Percentiles rank a stretch among this genome's conserved stretches.
Conservation (phyloP, 2,888 invertebrate genomes). For the Caenorhabditis imperialis region DNA sequence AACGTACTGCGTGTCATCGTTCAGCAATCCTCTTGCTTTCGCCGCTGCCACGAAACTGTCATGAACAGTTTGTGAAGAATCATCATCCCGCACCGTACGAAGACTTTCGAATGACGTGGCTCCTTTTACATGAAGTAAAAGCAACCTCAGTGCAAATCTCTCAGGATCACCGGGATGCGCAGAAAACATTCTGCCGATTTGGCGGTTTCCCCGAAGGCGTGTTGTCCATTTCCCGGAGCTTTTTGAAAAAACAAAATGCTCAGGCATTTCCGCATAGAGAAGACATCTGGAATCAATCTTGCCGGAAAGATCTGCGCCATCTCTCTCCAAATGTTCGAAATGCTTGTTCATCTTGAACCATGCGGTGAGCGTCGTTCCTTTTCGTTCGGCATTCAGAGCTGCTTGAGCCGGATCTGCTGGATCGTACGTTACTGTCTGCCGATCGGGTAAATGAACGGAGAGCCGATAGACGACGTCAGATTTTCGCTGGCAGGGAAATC, state of each 20-base stretch:
- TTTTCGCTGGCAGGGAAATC: conserved; percentile 39
- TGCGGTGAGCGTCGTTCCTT: background rate
- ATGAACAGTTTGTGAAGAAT: no score
- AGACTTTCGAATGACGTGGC: no score
- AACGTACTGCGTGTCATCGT: no score
- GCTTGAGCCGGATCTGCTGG: conserved; percentile 1
- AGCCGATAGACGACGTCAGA: conserved; percentile 6
- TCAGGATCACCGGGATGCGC: no score
- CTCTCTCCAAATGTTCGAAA: conserved; percentile 1
- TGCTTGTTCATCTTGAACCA: background rate
- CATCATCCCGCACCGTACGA: no score
- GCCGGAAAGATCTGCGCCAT: background rate
- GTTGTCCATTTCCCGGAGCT: background rate
- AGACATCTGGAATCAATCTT: background rate
- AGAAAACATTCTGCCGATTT: background rate
- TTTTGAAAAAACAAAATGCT: background rate
- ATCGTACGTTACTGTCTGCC: background rate
- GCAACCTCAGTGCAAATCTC: no score
- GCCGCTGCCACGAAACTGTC: no score
- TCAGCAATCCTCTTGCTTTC: no score
- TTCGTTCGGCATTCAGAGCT: background rate
- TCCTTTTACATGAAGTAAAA: no score
- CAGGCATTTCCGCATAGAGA: conserved; percentile 2
- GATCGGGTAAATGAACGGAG: conserved; percentile 6
- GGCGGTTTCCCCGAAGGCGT: background rate